Base-by-base conservation (phyloP, 53 echinoderm and acorn worm genomes). In the Hippasteria phrygiana region DNA sequence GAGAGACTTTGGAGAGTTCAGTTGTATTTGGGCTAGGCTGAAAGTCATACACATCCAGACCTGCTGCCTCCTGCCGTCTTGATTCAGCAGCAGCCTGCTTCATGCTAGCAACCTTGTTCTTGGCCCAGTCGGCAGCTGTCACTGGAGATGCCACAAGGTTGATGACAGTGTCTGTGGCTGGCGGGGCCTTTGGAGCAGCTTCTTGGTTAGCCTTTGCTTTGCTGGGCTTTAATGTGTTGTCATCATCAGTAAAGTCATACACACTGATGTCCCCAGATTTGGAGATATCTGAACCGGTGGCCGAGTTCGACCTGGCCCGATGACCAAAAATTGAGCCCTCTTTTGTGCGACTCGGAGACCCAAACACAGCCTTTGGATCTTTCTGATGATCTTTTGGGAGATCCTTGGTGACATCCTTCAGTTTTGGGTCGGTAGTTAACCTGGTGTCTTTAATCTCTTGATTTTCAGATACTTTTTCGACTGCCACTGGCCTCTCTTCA, bases 161-260 rank as follows among this genome's bases (percentile, higher is more conserved):
- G 81, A 85, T 85, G 54, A 51, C 48, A 11, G 83, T 38, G 32
- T 87, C 89, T 63, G 91, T 29, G 29, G 56, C 14, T 28, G 89
- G 48, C 4, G 77, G 65, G 11, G 78, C 41, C 73, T 88, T 90
- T 18, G 89, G 29, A 37, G 88, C 85, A 24, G 87, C 65, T 46
- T 77, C 78, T n/a, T 81, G 67, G 43, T 83, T 94, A 38, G 74
- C 66, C 71, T 87, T 80, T 20, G 87, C 72, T 72, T 91, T 87
- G 45, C 73, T 78, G 17, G 87, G 87, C 56, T 55, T 75, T 83
- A 46, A 83, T 36, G 54, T n/a, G n/a, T n/a, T n/a, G n/a, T 96
- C 96, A 63, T 96, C 93, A 81, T 96, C 96, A 43, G 76, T 90
- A 63, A 96, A 93, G 24, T 96, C 96, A 80, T 92, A 96, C 22